Conservation (phyloP, 2,113 vertebrate species). For the Lampris megalopsis region DNA sequence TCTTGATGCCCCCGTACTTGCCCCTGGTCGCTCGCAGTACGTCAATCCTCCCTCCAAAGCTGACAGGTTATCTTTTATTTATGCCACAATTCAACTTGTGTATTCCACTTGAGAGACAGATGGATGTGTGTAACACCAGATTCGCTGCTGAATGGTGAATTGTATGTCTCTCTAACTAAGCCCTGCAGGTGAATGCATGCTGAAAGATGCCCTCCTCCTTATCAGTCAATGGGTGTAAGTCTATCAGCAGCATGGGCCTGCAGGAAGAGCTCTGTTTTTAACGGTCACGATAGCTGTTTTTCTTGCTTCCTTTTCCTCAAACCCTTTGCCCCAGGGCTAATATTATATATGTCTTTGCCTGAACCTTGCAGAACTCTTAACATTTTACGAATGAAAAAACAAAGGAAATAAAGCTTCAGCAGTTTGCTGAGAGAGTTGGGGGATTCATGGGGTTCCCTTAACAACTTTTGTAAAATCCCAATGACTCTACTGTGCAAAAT, state of each 20-base stretch:
- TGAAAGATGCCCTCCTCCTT: conserved; percentile 80
- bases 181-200: conserved; percentile 68
- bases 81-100: conserved; percentile 52
- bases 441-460: not conserved
- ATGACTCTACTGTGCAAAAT: not conserved
- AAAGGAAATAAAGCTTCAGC: conserved; percentile 1
- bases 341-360: conserved; percentile 42
- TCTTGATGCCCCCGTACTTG: not conserved
- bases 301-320: conserved; percentile 71
- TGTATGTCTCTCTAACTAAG: conserved; percentile 69
- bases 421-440: not conserved
- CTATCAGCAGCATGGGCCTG: conserved; percentile 74
- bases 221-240: conserved; percentile 79
- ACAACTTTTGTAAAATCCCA: not conserved
- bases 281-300: conserved; percentile 79
- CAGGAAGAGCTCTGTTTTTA: conserved; percentile 71
- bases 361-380: conserved; percentile 45
- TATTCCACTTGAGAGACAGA: conserved; percentile 54
- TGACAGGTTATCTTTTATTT: conserved; percentile 66
- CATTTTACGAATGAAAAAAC: not conserved
- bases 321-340: conserved; percentile 53
- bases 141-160: conserved; percentile 65
- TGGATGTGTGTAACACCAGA: conserved; percentile 54
- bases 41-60: conserved; percentile 20
- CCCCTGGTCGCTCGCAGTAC: conserved; percentile 41